These are phyloP conservation scores for Scrobipalpa atriplicella DNA, from an alignment of 2,888 invertebrate genomes.

Conservation along the genomic window DNA sequence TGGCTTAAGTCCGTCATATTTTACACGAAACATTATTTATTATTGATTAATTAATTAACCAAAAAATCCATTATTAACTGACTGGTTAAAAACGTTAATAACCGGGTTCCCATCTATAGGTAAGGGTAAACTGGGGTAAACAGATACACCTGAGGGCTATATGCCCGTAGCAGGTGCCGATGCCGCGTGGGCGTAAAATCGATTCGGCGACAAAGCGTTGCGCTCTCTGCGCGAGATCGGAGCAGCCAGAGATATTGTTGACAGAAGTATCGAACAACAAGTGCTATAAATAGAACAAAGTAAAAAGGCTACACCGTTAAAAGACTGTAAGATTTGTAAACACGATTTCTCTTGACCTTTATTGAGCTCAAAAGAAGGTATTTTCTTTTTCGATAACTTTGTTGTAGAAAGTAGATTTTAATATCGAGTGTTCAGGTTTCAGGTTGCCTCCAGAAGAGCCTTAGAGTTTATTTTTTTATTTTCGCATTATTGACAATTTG, in stretches of 20 bases:
- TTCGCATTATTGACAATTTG: too few species aligned
- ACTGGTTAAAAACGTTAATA: too few species aligned
- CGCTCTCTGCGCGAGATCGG: conserved; percentile 50
- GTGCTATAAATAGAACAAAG: neutral
- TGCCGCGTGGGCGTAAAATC: conserved; percentile 67
- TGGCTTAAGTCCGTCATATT: too few species aligned
- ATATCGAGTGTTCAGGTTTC: too few species aligned
- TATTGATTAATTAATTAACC: too few species aligned
- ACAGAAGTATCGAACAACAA: conserved; percentile 2
- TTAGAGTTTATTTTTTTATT: too few species aligned
- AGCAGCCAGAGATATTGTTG: conserved; percentile 21
- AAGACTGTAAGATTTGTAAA: neutral
- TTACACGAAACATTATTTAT: too few species aligned
- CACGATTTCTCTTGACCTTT: neutral
- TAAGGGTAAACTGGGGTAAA: conserved; percentile 64
- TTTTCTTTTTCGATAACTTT: too few species aligned
- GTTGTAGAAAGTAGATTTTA: too few species aligned
- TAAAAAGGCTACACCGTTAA: neutral
- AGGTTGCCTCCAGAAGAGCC: too few species aligned
- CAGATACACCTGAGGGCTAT: conserved; percentile 47
- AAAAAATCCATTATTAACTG: too few species aligned
- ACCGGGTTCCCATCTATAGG: conserved; percentile 33
- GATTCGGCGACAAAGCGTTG: conserved; percentile 62
- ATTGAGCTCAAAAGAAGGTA: too few species aligned
- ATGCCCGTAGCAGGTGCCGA: conserved; percentile 28